Base-by-base conservation (phyloP, 2,888 invertebrate species). In the Microctonus aethiopoides region DNA sequence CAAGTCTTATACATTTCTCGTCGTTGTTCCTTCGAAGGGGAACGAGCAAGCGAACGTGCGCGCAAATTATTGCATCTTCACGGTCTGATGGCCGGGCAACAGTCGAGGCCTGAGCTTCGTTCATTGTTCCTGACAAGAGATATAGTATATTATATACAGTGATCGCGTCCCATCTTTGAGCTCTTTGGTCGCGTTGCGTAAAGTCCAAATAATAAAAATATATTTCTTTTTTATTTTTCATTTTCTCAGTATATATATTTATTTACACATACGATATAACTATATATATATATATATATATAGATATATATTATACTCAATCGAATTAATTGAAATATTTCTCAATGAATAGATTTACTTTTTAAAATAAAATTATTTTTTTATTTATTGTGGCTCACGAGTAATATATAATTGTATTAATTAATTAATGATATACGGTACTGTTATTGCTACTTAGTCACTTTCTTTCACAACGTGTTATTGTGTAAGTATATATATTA, bases 51-150 rank as follows among this genome's bases (percentile, higher is more conserved):
- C 46, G 20, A 75, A 75, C 75, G 75, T 76, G 77, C 75, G 80
- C 75, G 77, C 75, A 75, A 83, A 83, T 83, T 83, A 83, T 82
- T 82, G 79, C 80, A 84, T 83, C 84, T 84, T 84, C 79, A 79
- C 79, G 82, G 81, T 84, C 83, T 83, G 83, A 59, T 79, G 82
- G 70, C 70, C 46, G 72, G 61, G 69, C 66, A 68, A 61, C 73
- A 68, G 61, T 62, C 69, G 65, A 70, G 69, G 70, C 66, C 57
- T 70, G 66, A 66, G 70, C 66, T 70, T 70, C 52, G 26, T 51
- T 70, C 66, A 66, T 70, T 70, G 66, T 70, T 66, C 34, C 34
- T 56, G 56, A 26, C 41, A 61, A 24, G 41, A 13, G 11, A 13
- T 32, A 13, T 32, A n/a, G 52, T 24, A 22, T 52, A 52, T 22